A percentile compares a stretch with the other conserved stretches of the same genome.
These are phyloP conservation scores for Galerucella pusilla DNA, from an alignment of 2,888 invertebrate species.

Conservation along the genomic window DNA sequence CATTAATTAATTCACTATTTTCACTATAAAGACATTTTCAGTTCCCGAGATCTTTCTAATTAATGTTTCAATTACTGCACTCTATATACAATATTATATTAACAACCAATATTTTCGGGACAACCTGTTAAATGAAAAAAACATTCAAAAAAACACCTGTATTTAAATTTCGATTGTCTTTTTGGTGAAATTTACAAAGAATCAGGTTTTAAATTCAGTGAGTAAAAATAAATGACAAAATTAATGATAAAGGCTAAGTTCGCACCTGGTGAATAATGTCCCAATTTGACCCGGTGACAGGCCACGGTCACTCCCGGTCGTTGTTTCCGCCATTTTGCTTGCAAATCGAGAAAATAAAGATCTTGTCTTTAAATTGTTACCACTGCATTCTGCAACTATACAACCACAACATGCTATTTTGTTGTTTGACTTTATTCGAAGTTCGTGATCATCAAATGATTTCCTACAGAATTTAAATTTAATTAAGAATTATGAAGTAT, in stretches of 20 bases:
- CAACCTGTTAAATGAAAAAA: no score
- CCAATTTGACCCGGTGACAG: constrained; percentile 55
- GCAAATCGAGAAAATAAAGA: constrained; percentile 45
- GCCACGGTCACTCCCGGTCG: constrained; percentile 55
- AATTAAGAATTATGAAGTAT: constrained; percentile 17
- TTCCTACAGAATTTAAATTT: constrained; percentile 31
- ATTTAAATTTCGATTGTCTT: no score
- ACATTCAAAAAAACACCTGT: no score
- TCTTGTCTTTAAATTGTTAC: constrained; percentile 44
- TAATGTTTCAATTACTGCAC: no score
- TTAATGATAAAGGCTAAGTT: constrained; percentile 10
- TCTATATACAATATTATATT: no score
- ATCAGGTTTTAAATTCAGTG: no score
- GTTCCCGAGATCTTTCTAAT: no score
- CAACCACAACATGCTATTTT: constrained; percentile 23
- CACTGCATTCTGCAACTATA: constrained; percentile 42
- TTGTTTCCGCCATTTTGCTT: constrained; percentile 53
- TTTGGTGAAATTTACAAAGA: no score
- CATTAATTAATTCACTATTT: no score
- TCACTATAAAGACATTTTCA: no score
- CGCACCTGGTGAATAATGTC: constrained; percentile 42
- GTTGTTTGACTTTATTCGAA: constrained; percentile 24
- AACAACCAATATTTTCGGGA: no score
- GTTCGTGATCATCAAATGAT: constrained; percentile 30
- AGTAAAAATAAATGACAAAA: neutral